phyloP scores from a whole-genome alignment of 2,797 vertebrate genomes.

The Cottoperca gobio region DNA sequence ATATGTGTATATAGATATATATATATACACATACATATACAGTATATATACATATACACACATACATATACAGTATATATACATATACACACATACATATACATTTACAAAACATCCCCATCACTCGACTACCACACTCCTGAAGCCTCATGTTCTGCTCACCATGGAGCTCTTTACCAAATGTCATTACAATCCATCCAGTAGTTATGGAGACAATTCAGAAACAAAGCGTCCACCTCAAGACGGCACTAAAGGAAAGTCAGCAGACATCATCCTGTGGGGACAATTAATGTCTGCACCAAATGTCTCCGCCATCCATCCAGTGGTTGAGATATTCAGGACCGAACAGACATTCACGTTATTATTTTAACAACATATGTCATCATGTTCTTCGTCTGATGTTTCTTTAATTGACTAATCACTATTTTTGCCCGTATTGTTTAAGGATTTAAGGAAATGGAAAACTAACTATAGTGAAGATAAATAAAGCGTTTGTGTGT shows the following conservation, averaged over 20 bases:
- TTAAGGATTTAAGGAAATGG: neutral
- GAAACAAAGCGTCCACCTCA: no score
- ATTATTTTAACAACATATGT: neutral
- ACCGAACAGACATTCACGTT: neutral
- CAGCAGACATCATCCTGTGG: neutral
- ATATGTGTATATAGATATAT: no score
- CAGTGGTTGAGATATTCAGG: neutral
- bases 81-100: no score
- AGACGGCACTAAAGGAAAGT: neutral
- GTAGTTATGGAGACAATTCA: no score
- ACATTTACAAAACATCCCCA: no score
- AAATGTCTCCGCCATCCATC: neutral
- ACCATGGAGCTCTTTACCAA: neutral
- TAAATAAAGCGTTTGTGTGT: neutral
- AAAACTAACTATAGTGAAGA: constrained; percentile 4
- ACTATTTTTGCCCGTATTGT: neutral
- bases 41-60: no score
- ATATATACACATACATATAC: no score
- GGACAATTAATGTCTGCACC: neutral
- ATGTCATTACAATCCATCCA: no score
- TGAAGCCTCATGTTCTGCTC: neutral
- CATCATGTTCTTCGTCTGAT: neutral
- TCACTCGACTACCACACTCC: no score
- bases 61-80: no score
- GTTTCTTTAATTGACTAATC: neutral